Evolutionary conservation across 2,888 invertebrate species (phyloP).

Genomic region (Acrobasis suavella): DNA sequence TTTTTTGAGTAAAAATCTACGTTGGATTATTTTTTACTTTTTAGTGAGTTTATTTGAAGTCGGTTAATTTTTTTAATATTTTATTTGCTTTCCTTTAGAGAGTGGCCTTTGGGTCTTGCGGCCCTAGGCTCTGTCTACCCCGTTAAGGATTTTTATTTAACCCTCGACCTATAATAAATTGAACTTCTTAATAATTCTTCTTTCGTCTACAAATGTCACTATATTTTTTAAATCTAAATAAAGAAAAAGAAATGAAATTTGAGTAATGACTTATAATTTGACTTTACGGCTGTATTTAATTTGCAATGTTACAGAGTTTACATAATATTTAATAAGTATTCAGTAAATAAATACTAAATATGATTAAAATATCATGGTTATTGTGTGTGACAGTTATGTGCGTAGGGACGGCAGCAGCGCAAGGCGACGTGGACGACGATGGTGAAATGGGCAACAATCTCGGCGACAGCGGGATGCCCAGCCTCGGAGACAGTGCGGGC

Average conservation of each 20-base stretch:
- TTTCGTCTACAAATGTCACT: not conserved
- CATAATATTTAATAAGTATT: not conserved
- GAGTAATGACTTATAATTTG: not conserved
- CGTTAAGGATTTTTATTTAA: no score
- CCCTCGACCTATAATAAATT: no score
- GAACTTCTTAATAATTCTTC: no score
- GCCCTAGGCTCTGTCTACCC: no score
- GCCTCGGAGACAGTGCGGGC: not conserved
- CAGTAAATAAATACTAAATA: not conserved
- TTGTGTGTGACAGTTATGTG: not conserved
- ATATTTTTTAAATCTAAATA: not conserved
- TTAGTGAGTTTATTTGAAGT: no score
- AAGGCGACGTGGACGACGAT: not conserved
- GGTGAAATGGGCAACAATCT: not conserved
- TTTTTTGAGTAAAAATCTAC: no score
- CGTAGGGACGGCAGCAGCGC: not conserved
- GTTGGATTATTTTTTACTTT: no score
- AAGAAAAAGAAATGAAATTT: not conserved
- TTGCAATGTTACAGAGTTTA: not conserved
- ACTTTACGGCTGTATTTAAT: not conserved
- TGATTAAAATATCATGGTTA: not conserved
- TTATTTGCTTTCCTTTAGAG: no score
- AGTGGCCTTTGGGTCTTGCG: no score
- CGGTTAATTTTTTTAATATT: no score
- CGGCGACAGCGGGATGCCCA: not conserved